Evolutionary conservation across 2,888 invertebrate genomes (phyloP).

Genomic region (Tigriopus californicus): DNA sequence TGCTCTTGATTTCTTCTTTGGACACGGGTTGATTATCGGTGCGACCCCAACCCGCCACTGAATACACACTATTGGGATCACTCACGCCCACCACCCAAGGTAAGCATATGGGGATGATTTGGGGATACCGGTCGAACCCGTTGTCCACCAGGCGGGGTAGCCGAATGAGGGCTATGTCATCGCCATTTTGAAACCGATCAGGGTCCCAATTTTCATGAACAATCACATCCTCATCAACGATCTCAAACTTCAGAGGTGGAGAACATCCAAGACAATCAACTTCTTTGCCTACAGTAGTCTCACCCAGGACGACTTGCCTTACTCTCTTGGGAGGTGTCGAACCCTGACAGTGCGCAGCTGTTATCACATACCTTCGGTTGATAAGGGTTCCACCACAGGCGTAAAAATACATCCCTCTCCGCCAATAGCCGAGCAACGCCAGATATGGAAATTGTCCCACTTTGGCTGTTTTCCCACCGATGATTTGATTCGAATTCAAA

Average conservation of each 20-base stretch:
- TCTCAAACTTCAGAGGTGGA: not conserved
- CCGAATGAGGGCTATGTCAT: not conserved
- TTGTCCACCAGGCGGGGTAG: not conserved
- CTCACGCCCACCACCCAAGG: too few relatives aligned
- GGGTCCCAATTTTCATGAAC: not conserved
- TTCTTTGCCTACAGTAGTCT: not conserved
- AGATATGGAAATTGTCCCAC: not conserved
- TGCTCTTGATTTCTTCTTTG: not conserved
- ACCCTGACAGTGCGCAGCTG: not conserved
- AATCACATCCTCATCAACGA: not conserved
- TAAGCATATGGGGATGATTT: too few relatives aligned
- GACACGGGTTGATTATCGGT: not conserved
- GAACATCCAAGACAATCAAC: not conserved
- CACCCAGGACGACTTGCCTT: not conserved
- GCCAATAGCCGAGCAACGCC: constrained; percentile 1
- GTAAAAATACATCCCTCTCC: not conserved
- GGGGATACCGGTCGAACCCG: not conserved
- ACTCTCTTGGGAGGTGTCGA: not conserved
- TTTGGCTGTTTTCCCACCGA: not conserved
- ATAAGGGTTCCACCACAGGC: not conserved
- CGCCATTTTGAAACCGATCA: not conserved
- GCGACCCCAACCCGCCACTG: not conserved
- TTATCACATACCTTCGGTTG: not conserved
- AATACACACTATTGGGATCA: not conserved
- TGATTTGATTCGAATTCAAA: too few relatives aligned